phyloP scores from a whole-genome alignment of 2,888 invertebrate species.

The Deladenus siricidicola region DNA sequence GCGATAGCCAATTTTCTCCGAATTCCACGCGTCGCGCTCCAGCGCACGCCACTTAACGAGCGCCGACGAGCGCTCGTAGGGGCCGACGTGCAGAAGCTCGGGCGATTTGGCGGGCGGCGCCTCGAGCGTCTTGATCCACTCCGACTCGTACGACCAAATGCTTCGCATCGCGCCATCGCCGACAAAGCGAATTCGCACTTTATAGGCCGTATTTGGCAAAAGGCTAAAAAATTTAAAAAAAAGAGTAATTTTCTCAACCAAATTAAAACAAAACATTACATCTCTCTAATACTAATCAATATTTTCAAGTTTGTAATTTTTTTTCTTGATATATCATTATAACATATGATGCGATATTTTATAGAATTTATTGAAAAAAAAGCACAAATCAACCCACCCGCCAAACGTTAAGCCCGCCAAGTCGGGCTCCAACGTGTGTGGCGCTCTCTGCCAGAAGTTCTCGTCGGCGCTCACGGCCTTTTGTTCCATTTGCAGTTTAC shows the following conservation, averaged over 20 bases:
- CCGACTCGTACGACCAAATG: conserved; percentile 78
- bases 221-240: conserved; percentile 56
- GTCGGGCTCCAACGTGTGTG: no score
- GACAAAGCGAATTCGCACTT: conserved; percentile 81
- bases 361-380: no score
- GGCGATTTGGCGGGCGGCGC: conserved; percentile 82
- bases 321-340: no score
- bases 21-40: conserved; percentile 37
- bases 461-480: not conserved
- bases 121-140: conserved; percentile 75
- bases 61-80: conserved; percentile 86
- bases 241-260: no score
- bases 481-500: not conserved
- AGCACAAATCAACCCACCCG: no score
- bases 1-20: conserved; percentile 72
- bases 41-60: conserved; percentile 72
- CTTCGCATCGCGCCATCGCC: conserved; percentile 86
- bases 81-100: conserved; percentile 73
- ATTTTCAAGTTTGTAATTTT: no score
- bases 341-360: no score
- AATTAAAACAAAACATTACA: no score
- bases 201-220: conserved; percentile 70
- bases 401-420: no score
- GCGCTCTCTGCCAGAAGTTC: no score
- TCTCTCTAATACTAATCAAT: no score